Base-by-base conservation (phyloP, 1,140 invertebrate genomes). In the Eueides isabella region DNA sequence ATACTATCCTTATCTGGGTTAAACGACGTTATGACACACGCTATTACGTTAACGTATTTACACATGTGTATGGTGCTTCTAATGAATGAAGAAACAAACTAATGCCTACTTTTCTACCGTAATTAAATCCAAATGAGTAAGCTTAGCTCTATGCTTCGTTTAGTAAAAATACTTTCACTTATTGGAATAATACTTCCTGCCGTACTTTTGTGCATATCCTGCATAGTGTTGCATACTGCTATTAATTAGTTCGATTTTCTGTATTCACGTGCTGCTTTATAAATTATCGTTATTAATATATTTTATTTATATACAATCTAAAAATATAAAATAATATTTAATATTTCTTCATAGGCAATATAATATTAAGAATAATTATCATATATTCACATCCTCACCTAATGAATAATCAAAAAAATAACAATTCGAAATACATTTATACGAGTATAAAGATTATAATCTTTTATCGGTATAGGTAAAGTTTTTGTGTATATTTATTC, bases 91-190 rank as follows among this genome's bases (percentile, higher is more conserved):
- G 74, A 74, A 74, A 74, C 61, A 38, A 70, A 70, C n/a, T 33
- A 23, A 38, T 62, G 31, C 68, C 4, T 23, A 63, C 33, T 61
- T 62, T 62, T 30, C 23, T 74, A 31, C 23, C 12, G 12, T 35
- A 74, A 68, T 61, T 35, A 65, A 74, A 64, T 35, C 48, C 29
- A 70, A 74, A 68, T 75, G 68, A 72, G 72, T 76, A 74, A 55
- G 79, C 77, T 67, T 80, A 48, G 77, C 76, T 78, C 72, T 73
- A 80, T 62, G 77, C 79, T 75, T 76, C 67, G 23, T n/a, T 48
- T 31, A 41, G 75, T 33, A 67, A 62, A 61, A 72, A 71, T 76
- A 66, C 74, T 79, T 76, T 79, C 74, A 73, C 77, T 74, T 75
- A 67, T 66, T 38, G 30, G 9, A 63, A 41, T n/a, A 44, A 63